These are phyloP conservation scores for Xanthorhoe designata DNA, from an alignment of 2,888 invertebrate species.

Conservation along the genomic window DNA sequence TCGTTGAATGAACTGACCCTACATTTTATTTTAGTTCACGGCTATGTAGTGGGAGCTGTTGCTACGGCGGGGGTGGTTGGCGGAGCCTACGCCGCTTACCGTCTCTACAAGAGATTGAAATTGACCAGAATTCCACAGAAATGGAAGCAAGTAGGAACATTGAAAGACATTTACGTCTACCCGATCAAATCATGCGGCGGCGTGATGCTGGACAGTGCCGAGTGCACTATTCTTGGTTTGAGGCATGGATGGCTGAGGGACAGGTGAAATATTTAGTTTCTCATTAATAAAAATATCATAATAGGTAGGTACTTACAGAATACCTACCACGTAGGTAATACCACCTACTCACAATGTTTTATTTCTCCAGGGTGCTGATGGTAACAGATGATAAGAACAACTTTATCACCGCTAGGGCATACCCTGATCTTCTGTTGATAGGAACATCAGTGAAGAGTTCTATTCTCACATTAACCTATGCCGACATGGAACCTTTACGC, in stretches of 20 bases:
- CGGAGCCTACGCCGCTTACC: slow-evolving; percentile 66
- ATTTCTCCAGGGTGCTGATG: slow-evolving; percentile 80
- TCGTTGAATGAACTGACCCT: no score
- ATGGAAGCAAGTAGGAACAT: slow-evolving; percentile 86
- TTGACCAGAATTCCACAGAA: slow-evolving; percentile 68
- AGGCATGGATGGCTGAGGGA: slow-evolving; percentile 84
- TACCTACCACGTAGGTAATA: not conserved
- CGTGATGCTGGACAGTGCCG: slow-evolving; percentile 75
- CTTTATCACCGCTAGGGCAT: slow-evolving; percentile 85
- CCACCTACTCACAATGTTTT: slow-evolving; percentile 1
- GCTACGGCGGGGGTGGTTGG: slow-evolving; percentile 64
- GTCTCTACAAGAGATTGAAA: slow-evolving; percentile 53
- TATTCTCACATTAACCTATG: slow-evolving; percentile 82
- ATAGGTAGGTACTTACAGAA: not conserved
- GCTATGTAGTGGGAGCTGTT: slow-evolving; percentile 56
- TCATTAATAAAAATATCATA: not conserved
- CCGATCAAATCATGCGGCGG: slow-evolving; percentile 87
- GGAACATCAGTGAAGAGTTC: slow-evolving; percentile 79
- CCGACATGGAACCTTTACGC: slow-evolving; percentile 82
- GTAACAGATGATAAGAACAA: slow-evolving; percentile 83
- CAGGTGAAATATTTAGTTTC: slow-evolving; percentile 56
- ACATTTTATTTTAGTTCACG: slow-evolving; percentile 32
- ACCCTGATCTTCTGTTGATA: slow-evolving; percentile 83
- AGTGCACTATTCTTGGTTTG: slow-evolving; percentile 83
- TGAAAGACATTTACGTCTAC: slow-evolving; percentile 82